phyloP scores from a whole-genome alignment of 2,888 invertebrate genomes.

The Agrenia bidenticulata region DNA sequence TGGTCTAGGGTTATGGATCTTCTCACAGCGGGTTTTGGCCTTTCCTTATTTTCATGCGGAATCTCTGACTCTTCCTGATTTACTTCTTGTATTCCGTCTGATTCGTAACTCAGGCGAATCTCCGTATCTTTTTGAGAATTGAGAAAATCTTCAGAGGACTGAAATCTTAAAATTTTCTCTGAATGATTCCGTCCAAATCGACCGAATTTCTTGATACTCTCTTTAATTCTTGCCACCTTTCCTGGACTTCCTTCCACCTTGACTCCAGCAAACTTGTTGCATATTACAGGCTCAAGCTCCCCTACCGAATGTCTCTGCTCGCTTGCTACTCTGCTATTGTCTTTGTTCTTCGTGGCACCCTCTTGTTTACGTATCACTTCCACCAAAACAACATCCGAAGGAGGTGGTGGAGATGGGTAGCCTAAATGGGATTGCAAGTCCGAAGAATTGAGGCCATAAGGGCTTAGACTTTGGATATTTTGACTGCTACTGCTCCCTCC shows the following conservation, averaged over 20 bases:
- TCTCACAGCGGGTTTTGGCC: too few species aligned
- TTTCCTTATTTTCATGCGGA: too few species aligned
- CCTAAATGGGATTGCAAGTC: background rate
- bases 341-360: background rate
- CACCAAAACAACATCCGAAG: constrained; percentile 42
- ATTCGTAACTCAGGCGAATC: too few species aligned
- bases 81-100: too few species aligned
- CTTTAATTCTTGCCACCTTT: constrained; percentile 43
- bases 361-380: constrained; percentile 48
- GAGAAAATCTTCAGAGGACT: constrained; percentile 11
- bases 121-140: background rate
- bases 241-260: constrained; percentile 41
- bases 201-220: constrained; percentile 40
- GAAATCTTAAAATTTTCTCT: constrained; percentile 37
- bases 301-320: constrained; percentile 31
- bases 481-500: background rate
- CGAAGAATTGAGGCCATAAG: background rate
- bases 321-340: background rate
- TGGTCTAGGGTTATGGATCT: too few species aligned
- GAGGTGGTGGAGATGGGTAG: background rate
- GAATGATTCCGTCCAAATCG: constrained; percentile 41
- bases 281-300: constrained; percentile 11
- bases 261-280: constrained; percentile 24
- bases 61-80: background rate
- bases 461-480: background rate